Conservation (phyloP, 2,797 vertebrate species). For the Rhincodon typus region DNA sequence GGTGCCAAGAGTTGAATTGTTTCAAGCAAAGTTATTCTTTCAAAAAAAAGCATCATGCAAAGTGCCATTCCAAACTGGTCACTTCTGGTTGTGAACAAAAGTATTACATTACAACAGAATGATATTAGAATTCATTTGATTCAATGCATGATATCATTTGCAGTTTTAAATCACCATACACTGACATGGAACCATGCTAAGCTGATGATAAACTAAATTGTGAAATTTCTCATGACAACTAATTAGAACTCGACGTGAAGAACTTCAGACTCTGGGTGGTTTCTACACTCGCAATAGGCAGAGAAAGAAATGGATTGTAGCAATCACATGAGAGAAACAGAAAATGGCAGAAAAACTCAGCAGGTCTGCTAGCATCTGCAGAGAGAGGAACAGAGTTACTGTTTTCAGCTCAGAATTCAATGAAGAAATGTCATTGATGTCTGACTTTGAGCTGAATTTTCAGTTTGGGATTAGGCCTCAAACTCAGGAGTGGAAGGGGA, state of each 20-base stretch:
- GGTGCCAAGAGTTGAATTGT: background rate
- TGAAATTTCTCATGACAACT: background rate
- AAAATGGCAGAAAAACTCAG: background rate
- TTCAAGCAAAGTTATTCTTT: background rate
- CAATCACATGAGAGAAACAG: background rate
- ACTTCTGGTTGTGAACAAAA: background rate
- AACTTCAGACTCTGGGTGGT: background rate
- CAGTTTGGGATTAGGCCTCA: too few relatives aligned
- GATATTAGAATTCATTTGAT: background rate
- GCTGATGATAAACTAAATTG: background rate
- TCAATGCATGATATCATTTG: background rate
- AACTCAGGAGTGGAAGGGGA: too few relatives aligned
- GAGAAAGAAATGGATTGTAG: background rate
- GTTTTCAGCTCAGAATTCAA: background rate
- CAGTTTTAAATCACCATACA: background rate
- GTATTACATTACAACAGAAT: background rate
- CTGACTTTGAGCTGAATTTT: background rate
- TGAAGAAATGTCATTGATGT: background rate
- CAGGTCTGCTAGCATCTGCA: background rate
- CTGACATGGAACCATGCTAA: background rate
- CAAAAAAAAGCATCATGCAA: background rate
- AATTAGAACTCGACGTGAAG: background rate
- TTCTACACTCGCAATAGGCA: background rate
- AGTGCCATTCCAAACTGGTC: background rate
- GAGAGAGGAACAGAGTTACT: background rate